Base-by-base conservation (phyloP, 2,113 vertebrate genomes). In the Pholis gunnellus region DNA sequence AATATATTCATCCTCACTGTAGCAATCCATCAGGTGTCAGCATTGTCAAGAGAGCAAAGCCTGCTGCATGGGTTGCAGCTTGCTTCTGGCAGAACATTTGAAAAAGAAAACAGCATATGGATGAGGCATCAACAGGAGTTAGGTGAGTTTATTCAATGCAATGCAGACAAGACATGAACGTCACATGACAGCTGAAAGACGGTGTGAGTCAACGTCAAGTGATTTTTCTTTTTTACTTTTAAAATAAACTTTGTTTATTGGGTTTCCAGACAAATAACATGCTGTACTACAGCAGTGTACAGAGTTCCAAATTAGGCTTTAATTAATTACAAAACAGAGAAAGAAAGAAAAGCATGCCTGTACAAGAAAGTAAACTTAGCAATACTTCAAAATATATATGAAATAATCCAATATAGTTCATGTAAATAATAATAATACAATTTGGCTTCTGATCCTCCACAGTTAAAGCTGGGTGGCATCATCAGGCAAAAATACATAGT, bases 21-120 rank as follows among this genome's bases (percentile, higher is more conserved):
- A 87, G 89, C 82, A 71, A 95, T 95, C 92, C 87, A 91, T 96
- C 93, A 93, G 77, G 38, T 60, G 68, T 85, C 88, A 89, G 59
- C 36, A 5, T 50, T 79, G 76, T 72, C 54, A 56, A 7, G 78
- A 82, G 63, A 79, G 42, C 25, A 36, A 67, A 75, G 57, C 67
- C 68, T 44, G 13, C 67, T 79, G 48, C 42, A 54, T 1, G 5
- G 46, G 22, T 6, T 68, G 42, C 66, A 31, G 72, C 67, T 63
- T n/a, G 36, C 67, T 40, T 56, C 65, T 38, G 29, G 2, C 34
- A 67, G 36, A 17, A 57, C 65, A 15, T 60, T 42, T 74, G 22
- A 52, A 52, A n/a, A 77, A 64, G 52, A 72, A 72, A 48, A 75
- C 11, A 40, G 75, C 44, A 52, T 42, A 50, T 52, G 2, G n/a